phyloP scores from a whole-genome alignment of 2,888 invertebrate species.

The Drosophila longiperda region DNA sequence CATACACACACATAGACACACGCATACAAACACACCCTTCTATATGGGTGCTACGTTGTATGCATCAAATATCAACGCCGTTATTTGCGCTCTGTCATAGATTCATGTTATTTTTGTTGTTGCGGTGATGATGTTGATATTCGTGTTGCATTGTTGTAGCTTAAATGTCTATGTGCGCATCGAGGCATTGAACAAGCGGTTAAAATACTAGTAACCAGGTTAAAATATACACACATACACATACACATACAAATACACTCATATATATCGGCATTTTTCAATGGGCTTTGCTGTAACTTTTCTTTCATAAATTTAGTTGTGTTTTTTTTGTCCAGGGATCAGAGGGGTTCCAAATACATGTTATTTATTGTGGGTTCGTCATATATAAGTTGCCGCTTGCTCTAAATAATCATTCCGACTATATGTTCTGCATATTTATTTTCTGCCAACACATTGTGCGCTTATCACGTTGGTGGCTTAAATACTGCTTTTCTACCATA shows the following conservation, averaged over 20 bases:
- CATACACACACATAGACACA: slow-evolving; percentile 7
- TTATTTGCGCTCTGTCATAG: slow-evolving; percentile 66
- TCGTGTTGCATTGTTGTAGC: slow-evolving; percentile 45
- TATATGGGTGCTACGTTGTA: slow-evolving; percentile 19
- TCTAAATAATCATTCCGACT: slow-evolving; percentile 2
- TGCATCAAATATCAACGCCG: slow-evolving; percentile 68
- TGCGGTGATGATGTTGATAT: slow-evolving; percentile 43
- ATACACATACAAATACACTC: background rate
- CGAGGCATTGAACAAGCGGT: slow-evolving; percentile 54
- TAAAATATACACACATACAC: slow-evolving; percentile 46
- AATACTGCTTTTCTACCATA: background rate
- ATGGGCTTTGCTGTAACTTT: slow-evolving; percentile 7
- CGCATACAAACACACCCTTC: slow-evolving; percentile 4
- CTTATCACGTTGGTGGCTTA: background rate
- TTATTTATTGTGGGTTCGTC: slow-evolving; percentile 23
- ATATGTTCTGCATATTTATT: background rate
- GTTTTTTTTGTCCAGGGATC: slow-evolving; percentile 4
- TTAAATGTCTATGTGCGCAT: slow-evolving; percentile 27
- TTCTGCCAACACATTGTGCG: background rate
- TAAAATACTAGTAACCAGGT: slow-evolving; percentile 52
- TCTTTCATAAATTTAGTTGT: slow-evolving; percentile 23
- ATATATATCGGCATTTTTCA: slow-evolving; percentile 1
- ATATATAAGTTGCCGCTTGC: background rate
- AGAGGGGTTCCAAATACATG: slow-evolving; percentile 2
- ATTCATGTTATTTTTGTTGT: slow-evolving; percentile 44